Base-by-base conservation (phyloP, 2,888 invertebrate genomes). In the Chydorus sphaericus region DNA sequence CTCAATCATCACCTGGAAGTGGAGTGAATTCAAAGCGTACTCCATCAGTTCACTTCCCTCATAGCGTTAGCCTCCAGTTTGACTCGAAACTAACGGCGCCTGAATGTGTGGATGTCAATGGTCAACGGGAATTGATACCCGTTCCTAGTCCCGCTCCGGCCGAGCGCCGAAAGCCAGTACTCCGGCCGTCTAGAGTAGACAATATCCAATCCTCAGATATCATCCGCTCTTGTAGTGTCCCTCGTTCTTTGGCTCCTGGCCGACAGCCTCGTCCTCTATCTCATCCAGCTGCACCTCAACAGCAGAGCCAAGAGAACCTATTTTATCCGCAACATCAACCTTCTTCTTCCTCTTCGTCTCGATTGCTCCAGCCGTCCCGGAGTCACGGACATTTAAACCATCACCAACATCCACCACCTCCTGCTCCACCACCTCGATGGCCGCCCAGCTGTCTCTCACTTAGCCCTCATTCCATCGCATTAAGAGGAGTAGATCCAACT, bases 111-210 rank as follows among this genome's bases (percentile, higher is more conserved):
- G 39, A 39, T 6, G n/a, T n/a, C n/a, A 26, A 28, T 23, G 23
- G 26, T 28, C 23, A 14, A 14, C 28, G 26, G 1, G 44, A 44
- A 2, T 3, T n/a, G 48, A 23, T 37, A 26, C 53, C 36, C 23
- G 55, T 55, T 16, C 55, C 55, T n/a, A 55, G 55, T 48, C 55
- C 55, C 16, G 55, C 55, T 1, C 55, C 55, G 48, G 48, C 30
- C 11, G 48, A 49, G 18, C 29, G 52, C 23, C 31, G 52, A 20
- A 18, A 44, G 23, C 28, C 36, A 11, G 33, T 23, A 1, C n/a
- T n/a, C n/a, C 1, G 52, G 52, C 52, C 52, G n/a, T 52, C 52
- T 20, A n/a, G n/a, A n/a, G n/a, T n/a, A n/a, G n/a, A n/a, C n/a
- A n/a, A n/a, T n/a, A n/a, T n/a, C n/a, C n/a, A n/a, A n/a, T n/a